A percentile compares a stretch with the other conserved stretches of the same genome.
Evolutionary conservation across 2,888 invertebrate genomes (phyloP).

Genomic region (Drosophila ochracea): DNA sequence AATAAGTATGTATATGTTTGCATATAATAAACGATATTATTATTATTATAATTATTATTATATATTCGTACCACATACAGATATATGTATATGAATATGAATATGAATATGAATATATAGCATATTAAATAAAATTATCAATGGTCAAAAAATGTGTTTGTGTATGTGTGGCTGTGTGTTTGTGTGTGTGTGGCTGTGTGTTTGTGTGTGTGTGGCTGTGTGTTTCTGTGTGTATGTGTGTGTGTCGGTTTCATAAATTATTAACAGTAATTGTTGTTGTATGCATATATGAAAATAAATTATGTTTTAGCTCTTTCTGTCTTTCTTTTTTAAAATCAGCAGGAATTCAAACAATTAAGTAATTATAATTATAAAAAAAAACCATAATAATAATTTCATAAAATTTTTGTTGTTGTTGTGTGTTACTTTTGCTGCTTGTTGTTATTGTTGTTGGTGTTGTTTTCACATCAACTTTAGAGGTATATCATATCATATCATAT

Average conservation of each 20-base stretch:
- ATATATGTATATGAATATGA: slow-evolving; percentile 11
- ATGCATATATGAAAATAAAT: slow-evolving; percentile 68
- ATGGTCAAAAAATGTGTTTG: slow-evolving; percentile 63
- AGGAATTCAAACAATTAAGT: slow-evolving; percentile 19
- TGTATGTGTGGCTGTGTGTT: slow-evolving; percentile 7
- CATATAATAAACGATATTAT: slow-evolving; percentile 1
- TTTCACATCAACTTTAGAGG: slow-evolving; percentile 58
- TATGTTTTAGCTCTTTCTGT: slow-evolving; percentile 49
- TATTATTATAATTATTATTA: not conserved
- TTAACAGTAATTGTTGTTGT: slow-evolving; percentile 68
- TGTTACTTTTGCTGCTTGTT: slow-evolving; percentile 6
- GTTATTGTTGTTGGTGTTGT: slow-evolving; percentile 27
- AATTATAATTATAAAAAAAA: slow-evolving; percentile 13
- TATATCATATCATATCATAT: slow-evolving; percentile 57
- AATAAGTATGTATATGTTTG: slow-evolving; percentile 37
- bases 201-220: slow-evolving; percentile 1
- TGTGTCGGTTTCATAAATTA: slow-evolving; percentile 68
- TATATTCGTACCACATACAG: not conserved
- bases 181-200: not conserved
- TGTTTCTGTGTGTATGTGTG: slow-evolving; percentile 13
- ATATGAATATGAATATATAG: slow-evolving; percentile 13
- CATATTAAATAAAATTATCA: slow-evolving; percentile 64
- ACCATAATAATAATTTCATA: not conserved
- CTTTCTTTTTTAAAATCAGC: slow-evolving; percentile 34
- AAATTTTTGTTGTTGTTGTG: slow-evolving; percentile 5